These are phyloP conservation scores for Penaeus monodon DNA, from an alignment of 2,888 invertebrate genomes.

Conservation along the genomic window DNA sequence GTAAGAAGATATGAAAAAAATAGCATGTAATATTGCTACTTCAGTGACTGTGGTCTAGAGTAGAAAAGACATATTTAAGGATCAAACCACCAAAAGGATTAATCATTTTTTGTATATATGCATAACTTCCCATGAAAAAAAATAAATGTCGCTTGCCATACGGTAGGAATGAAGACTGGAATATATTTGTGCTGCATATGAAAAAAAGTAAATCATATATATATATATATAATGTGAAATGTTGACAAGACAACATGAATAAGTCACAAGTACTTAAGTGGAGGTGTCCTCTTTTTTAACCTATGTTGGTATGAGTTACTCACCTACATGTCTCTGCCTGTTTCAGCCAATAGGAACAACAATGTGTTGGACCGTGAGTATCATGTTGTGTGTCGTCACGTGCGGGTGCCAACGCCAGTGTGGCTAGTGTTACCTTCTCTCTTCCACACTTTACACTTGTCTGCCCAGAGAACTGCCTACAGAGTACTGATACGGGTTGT, in stretches of 20 bases:
- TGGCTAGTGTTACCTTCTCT: conserved; percentile 16
- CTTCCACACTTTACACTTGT: too few relatives aligned
- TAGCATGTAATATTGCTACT: conserved; percentile 44
- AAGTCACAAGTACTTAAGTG: conserved; percentile 15
- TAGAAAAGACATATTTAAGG: conserved; percentile 20
- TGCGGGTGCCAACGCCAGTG: conserved; percentile 29
- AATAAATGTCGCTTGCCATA: background rate
- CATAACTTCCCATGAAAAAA: too few relatives aligned
- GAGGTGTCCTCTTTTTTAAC: conserved; percentile 19
- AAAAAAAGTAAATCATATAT: background rate
- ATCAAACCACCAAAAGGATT: conserved; percentile 13
- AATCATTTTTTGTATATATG: too few relatives aligned
- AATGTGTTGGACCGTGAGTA: conserved; percentile 65
- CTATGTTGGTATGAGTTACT: conserved; percentile 39
- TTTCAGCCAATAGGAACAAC: conserved; percentile 66
- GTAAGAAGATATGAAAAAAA: background rate
- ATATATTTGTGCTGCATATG: conserved; percentile 20
- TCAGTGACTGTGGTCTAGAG: conserved; percentile 35
- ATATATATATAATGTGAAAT: background rate
- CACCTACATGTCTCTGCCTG: conserved; percentile 56
- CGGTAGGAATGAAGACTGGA: conserved; percentile 18
- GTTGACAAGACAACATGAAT: conserved; percentile 12
- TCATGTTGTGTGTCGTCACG: conserved; percentile 44
- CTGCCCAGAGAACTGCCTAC: too few relatives aligned
- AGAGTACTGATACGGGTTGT: too few relatives aligned